These are phyloP conservation scores for Seira musarum DNA, from an alignment of 2,888 invertebrate genomes.

Conservation along the genomic window DNA sequence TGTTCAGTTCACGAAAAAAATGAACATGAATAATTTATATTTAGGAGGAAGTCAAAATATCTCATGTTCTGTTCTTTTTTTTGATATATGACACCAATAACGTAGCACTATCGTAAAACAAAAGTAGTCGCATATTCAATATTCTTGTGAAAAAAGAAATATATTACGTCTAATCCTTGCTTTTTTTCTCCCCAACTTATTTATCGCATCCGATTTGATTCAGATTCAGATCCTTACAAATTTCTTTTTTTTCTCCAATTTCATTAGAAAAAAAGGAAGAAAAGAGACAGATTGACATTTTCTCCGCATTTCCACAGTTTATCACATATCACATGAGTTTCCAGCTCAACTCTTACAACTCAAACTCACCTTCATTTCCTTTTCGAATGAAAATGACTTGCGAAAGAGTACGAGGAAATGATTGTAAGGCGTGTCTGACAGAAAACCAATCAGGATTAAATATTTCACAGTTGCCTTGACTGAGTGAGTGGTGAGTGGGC, in stretches of 20 bases:
- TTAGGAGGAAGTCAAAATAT: background rate
- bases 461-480: too few relatives aligned
- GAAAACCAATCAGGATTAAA: constrained; percentile 16
- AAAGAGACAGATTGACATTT: constrained; percentile 12
- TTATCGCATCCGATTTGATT: background rate
- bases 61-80: background rate
- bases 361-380: too few relatives aligned
- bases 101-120: background rate
- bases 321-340: too few relatives aligned
- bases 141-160: background rate
- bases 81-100: constrained; percentile 1
- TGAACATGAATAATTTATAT: constrained; percentile 8
- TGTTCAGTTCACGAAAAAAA: background rate
- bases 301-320: background rate
- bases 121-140: background rate
- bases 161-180: too few relatives aligned
- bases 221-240: background rate
- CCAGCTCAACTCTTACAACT: background rate
- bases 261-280: background rate
- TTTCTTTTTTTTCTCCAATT: constrained; percentile 15
- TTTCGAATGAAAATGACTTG: background rate
- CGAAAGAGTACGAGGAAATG: background rate
- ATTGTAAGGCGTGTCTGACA: constrained; percentile 12
- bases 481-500: too few relatives aligned
- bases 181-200: background rate